These are phyloP conservation scores for Neomonachus schauinslandi DNA, from an alignment of 2,113 vertebrate genomes.

Conservation along the genomic window DNA sequence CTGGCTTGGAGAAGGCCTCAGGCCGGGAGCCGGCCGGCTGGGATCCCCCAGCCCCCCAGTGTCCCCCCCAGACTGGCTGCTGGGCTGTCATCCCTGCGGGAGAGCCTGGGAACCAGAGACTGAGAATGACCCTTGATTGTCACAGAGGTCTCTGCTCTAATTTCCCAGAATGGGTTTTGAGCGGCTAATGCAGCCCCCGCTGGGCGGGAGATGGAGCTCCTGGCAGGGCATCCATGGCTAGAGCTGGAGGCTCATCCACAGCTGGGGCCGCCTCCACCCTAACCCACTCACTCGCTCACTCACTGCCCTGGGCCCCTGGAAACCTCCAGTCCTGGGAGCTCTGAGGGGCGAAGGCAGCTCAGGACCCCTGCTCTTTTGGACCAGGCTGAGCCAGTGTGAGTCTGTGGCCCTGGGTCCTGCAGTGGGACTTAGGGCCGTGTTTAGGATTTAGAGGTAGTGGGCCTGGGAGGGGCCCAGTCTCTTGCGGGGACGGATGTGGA, in stretches of 20 bases:
- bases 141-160: slow-evolving; percentile 87
- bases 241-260: slow-evolving; percentile 75
- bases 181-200: slow-evolving; percentile 87
- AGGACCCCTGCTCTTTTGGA: not conserved
- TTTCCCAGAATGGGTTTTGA: slow-evolving; percentile 89
- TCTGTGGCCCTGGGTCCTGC: not conserved
- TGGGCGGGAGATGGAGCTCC: slow-evolving; percentile 87
- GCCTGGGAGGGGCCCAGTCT: no score
- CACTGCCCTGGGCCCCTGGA: slow-evolving; percentile 73
- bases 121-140: slow-evolving; percentile 88
- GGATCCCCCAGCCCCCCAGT: slow-evolving; percentile 38
- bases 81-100: slow-evolving; percentile 85
- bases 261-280: slow-evolving; percentile 82
- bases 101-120: slow-evolving; percentile 80
- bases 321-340: slow-evolving; percentile 76
- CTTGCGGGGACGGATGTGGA: not conserved
- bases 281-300: slow-evolving; percentile 78
- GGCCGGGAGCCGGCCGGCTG: slow-evolving; percentile 65
- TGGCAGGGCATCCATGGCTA: slow-evolving; percentile 81
- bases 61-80: slow-evolving; percentile 57
- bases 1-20: not conserved
- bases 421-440: not conserved
- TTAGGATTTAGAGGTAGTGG: not conserved
- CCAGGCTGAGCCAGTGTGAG: rapidly evolving
- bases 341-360: no score